Evolutionary conservation across 2,888 invertebrate genomes (phyloP).

Genomic region (Agrypnus murinus): DNA sequence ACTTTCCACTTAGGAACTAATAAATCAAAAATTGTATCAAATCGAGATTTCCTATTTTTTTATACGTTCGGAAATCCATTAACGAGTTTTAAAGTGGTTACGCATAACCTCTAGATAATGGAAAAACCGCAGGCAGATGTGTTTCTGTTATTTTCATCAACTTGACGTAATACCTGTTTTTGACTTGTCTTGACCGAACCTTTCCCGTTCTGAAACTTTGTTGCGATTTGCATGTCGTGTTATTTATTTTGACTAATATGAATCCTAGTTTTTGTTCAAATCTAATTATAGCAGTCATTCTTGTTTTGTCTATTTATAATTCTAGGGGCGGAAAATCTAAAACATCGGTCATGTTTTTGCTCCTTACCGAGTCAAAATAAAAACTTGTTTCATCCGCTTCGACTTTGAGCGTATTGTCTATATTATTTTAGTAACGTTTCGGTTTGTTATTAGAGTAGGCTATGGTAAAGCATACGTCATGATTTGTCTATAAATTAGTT

Average conservation of each 20-base stretch:
- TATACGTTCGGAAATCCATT: no score
- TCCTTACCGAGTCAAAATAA: no score
- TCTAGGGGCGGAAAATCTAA: neutral
- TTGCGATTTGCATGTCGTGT: neutral
- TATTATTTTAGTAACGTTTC: no score
- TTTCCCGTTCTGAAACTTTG: conserved; percentile 15
- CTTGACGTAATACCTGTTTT: conserved; percentile 49
- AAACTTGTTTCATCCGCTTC: no score
- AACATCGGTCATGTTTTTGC: no score
- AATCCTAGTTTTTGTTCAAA: conserved; percentile 17
- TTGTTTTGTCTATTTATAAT: neutral
- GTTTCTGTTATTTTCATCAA: conserved; percentile 34
- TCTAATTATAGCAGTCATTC: conserved; percentile 27
- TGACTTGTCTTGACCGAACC: conserved; percentile 24
- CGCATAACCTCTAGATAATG: conserved; percentile 14
- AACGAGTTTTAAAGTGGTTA: neutral
- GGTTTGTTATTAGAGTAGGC: no score
- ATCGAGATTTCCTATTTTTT: no score
- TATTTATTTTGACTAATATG: conserved; percentile 22
- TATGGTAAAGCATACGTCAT: no score
- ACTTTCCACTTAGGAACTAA: no score
- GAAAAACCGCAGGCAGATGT: conserved; percentile 21
- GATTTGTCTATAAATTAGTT: no score
- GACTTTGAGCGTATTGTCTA: no score
- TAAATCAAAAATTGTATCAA: no score